A percentile compares a stretch with the other conserved stretches of the same genome.
Conservation (phyloP, 2,113 vertebrate genomes). For the Pseudolaguvia tuberculata region DNA sequence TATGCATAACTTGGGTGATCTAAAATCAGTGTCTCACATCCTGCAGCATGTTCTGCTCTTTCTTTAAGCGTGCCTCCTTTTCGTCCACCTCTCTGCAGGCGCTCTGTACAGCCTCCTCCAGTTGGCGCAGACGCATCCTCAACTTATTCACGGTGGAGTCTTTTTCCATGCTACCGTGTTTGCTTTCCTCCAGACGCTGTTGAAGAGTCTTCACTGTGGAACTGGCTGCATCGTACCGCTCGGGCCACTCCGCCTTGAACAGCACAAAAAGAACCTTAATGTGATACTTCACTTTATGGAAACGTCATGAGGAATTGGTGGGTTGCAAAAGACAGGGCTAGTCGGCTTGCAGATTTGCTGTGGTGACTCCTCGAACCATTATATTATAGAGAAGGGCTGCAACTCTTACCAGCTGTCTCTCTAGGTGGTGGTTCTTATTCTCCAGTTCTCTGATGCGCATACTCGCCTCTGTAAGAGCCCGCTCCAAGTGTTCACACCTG, state of each 20-base stretch:
- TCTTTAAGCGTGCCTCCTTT: conserved; percentile 74
- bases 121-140: conserved; percentile 70
- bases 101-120: conserved; percentile 77
- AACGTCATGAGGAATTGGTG: too few relatives aligned
- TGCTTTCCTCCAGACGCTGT: conserved; percentile 81
- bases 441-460: conserved; percentile 75
- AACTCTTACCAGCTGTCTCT: conserved; percentile 79
- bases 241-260: conserved; percentile 79
- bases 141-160: conserved; percentile 70
- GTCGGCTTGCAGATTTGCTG: too few relatives aligned
- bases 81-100: conserved; percentile 79
- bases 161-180: conserved; percentile 75
- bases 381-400: accelerated
- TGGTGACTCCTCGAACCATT: background rate
- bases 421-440: conserved; percentile 77
- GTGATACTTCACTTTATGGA: background rate
- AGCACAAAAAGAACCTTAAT: background rate
- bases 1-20: background rate
- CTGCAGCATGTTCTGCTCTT: conserved; percentile 88
- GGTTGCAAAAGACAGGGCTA: too few relatives aligned
- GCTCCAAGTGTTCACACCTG: conserved; percentile 83
- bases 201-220: conserved; percentile 74
- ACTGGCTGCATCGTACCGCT: conserved; percentile 71
- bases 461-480: conserved; percentile 77
- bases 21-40: conserved; percentile 73